These are phyloP conservation scores for Tipula vernalis DNA, from an alignment of 2,888 invertebrate species.

Conservation along the genomic window DNA sequence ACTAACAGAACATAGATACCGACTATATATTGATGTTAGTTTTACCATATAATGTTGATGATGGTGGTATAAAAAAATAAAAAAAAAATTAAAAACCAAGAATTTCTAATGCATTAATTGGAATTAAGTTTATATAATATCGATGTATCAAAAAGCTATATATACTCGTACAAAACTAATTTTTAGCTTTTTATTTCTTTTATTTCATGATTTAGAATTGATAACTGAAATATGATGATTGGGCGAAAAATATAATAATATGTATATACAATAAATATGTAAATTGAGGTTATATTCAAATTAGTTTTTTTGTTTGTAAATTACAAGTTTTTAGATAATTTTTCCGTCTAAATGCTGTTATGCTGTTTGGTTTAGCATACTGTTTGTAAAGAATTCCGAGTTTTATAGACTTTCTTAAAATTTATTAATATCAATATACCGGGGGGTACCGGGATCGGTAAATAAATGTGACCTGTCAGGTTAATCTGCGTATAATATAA, in stretches of 20 bases:
- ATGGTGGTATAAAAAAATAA: neutral
- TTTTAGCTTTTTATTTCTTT: neutral
- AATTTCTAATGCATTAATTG: constrained; percentile 4
- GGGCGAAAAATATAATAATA: neutral
- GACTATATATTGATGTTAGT: neutral
- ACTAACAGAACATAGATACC: neutral
- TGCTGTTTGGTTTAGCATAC: neutral
- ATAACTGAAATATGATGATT: neutral
- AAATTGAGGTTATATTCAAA: neutral
- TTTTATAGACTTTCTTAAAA: neutral
- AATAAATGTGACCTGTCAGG: too few species aligned
- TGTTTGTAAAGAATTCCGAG: neutral
- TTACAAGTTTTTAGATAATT: neutral
- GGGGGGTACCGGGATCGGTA: neutral
- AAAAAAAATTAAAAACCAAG: neutral
- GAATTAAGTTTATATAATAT: neutral
- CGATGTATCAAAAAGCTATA: neutral
- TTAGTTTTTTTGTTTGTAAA: neutral
- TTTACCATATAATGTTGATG: neutral
- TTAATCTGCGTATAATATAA: too few species aligned
- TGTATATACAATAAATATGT: neutral
- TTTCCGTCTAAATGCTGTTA: neutral
- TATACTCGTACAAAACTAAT: neutral
- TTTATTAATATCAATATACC: neutral
- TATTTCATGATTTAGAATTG: neutral